phyloP scores from a whole-genome alignment of 2,888 invertebrate genomes.

The Zhengitettix transpicula region DNA sequence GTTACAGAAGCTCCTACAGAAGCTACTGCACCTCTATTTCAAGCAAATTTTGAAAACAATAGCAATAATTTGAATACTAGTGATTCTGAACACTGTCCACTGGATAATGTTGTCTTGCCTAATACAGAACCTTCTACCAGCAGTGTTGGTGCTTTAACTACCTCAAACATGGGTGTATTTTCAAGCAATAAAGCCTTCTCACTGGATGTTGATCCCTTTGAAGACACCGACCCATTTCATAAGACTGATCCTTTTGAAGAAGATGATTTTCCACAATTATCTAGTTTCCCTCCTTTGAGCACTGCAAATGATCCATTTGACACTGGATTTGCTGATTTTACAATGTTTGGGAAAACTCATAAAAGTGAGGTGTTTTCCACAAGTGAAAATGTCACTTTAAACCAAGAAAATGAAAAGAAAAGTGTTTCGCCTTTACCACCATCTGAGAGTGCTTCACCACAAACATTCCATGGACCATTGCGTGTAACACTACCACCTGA shows the following conservation, averaged over 20 bases:
- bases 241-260: constrained; percentile 49
- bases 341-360: constrained; percentile 17
- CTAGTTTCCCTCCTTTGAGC: constrained; percentile 15
- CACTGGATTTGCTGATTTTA: constrained; percentile 26
- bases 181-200: constrained; percentile 17
- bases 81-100: constrained; percentile 1
- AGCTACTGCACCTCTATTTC: constrained; percentile 20
- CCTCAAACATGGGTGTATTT: neutral
- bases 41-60: constrained; percentile 18
- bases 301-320: constrained; percentile 41
- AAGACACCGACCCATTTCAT: constrained; percentile 56
- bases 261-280: constrained; percentile 29
- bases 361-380: neutral
- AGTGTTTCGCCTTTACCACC: neutral
- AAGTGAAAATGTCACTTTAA: neutral
- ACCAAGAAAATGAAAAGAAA: neutral
- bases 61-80: constrained; percentile 1
- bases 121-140: constrained; percentile 1
- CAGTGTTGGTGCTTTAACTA: neutral
- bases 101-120: constrained; percentile 2
- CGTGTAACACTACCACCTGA: constrained; percentile 54
- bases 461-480: constrained; percentile 37
- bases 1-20: constrained; percentile 24
- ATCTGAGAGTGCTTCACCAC: constrained; percentile 13
- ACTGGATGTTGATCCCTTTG: constrained; percentile 37